These are phyloP conservation scores for Aphaenogaster floridana DNA, from an alignment of 1,140 invertebrate species.

Conservation along the genomic window DNA sequence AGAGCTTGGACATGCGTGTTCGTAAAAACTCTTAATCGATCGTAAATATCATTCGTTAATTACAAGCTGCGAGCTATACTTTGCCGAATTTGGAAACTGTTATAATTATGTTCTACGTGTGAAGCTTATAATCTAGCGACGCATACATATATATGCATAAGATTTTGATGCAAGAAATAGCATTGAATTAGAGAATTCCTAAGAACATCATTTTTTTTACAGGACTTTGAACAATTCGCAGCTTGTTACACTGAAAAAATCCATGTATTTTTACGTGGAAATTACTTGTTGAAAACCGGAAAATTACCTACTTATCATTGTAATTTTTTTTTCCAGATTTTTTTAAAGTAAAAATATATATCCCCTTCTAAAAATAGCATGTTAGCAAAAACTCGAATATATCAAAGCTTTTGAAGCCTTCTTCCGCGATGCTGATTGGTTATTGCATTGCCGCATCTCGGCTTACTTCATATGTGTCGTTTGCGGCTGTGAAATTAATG, in stretches of 20 bases:
- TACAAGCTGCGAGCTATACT: not conserved
- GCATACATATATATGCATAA: not conserved
- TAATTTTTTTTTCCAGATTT: no score
- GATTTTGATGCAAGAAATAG: not conserved
- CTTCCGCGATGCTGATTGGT: no score
- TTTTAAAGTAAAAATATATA: no score
- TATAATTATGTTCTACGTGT: slow-evolving; percentile 19
- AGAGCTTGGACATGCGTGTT: not conserved
- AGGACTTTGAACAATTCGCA: not conserved
- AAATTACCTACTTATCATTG: no score
- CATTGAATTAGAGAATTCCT: not conserved
- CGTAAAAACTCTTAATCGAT: slow-evolving; percentile 38
- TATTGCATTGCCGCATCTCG: no score
- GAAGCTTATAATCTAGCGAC: not conserved
- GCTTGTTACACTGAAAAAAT: not conserved
- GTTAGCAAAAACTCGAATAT: no score
- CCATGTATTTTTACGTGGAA: no score
- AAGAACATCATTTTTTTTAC: not conserved
- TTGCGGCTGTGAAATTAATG: no score
- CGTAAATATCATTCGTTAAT: slow-evolving; percentile 25
- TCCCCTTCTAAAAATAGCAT: no score
- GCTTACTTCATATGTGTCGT: no score
- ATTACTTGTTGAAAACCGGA: no score
- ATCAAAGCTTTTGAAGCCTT: no score
- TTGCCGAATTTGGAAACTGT: not conserved